Conservation (phyloP, 2,888 invertebrate genomes). For the Drosophila demipolita region DNA sequence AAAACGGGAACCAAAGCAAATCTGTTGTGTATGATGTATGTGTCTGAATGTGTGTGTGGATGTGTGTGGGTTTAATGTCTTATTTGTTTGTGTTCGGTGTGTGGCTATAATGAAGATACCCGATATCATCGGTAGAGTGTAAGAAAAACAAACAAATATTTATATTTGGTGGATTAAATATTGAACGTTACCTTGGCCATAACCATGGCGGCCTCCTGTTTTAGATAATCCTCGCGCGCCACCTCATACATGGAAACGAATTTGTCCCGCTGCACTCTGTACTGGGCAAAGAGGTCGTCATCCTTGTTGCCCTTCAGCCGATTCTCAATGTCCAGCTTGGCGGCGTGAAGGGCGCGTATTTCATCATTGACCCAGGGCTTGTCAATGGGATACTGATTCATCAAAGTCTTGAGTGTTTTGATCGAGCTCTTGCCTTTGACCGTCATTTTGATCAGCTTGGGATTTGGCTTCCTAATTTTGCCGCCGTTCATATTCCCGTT, state of each 20-base stretch:
- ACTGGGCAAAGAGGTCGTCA: slow-evolving; percentile 86
- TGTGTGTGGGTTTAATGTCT: not conserved
- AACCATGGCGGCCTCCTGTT: slow-evolving; percentile 84
- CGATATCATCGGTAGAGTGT: not conserved
- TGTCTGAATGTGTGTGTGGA: not conserved
- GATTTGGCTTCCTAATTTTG: slow-evolving; percentile 80
- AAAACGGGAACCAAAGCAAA: not conserved
- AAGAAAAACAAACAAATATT: not conserved
- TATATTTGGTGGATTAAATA: not conserved
- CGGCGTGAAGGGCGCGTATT: slow-evolving; percentile 86
- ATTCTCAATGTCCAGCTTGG: slow-evolving; percentile 86
- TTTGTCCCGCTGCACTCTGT: slow-evolving; percentile 87
- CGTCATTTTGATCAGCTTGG: slow-evolving; percentile 73
- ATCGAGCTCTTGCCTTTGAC: slow-evolving; percentile 80
- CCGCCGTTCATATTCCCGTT: slow-evolving; percentile 63
- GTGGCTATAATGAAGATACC: not conserved
- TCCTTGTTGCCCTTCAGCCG: slow-evolving; percentile 85
- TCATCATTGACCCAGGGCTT: slow-evolving; percentile 87
- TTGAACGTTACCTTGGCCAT: slow-evolving; percentile 80
- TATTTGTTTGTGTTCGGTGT: not conserved
- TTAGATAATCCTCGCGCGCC: slow-evolving; percentile 86
- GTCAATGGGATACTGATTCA: slow-evolving; percentile 85
- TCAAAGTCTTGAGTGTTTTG: slow-evolving; percentile 83
- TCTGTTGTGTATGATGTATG: not conserved
- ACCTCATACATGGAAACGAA: slow-evolving; percentile 87